These are phyloP conservation scores for Beroe ovata DNA, from an alignment of 37 sponge, comb jelly and placozoan genomes.

Conservation along the genomic window DNA sequence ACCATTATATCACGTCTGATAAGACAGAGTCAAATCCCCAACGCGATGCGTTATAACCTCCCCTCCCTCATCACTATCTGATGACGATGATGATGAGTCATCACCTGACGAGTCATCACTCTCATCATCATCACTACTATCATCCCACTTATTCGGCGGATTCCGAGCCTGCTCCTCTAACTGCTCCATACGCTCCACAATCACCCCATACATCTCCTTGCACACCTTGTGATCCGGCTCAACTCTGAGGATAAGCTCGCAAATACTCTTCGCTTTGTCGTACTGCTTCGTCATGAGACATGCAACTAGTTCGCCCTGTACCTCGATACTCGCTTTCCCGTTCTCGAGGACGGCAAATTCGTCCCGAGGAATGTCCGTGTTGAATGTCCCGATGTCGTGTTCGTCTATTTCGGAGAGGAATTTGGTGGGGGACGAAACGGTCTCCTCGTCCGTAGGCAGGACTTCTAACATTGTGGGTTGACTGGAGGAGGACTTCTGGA, in stretches of 20 bases:
- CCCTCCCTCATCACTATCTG: background rate
- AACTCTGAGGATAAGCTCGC: slow-evolving; percentile 20
- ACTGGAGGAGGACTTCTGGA: background rate
- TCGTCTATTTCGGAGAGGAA: slow-evolving; percentile 64
- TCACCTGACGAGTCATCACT: background rate
- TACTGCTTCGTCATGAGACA: slow-evolving; percentile 64
- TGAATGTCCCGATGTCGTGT: slow-evolving; percentile 16
- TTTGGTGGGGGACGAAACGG: slow-evolving; percentile 56
- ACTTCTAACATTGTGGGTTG: slow-evolving; percentile 2
- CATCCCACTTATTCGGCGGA: background rate
- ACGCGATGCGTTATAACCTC: slow-evolving; percentile 63
- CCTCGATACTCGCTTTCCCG: slow-evolving; percentile 51
- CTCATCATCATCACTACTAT: background rate
- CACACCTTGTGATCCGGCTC: slow-evolving; percentile 60
- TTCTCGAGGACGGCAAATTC: slow-evolving; percentile 40
- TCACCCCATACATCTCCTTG: slow-evolving; percentile 44
- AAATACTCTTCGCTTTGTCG: slow-evolving; percentile 15
- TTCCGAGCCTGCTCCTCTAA: slow-evolving; percentile 22
- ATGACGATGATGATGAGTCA: background rate
- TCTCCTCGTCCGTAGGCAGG: slow-evolving; percentile 4
- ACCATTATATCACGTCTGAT: slow-evolving; percentile 31
- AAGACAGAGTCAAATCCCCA: slow-evolving; percentile 32
- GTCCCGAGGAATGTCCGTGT: slow-evolving; percentile 19
- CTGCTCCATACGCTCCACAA: slow-evolving; percentile 47
- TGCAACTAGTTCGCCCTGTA: slow-evolving; percentile 59